Evolutionary conservation across 2,113 vertebrate genomes (phyloP), one percentile per base, ranked within the genome.

Genomic region (Lichenostomus cassidix): DNA sequence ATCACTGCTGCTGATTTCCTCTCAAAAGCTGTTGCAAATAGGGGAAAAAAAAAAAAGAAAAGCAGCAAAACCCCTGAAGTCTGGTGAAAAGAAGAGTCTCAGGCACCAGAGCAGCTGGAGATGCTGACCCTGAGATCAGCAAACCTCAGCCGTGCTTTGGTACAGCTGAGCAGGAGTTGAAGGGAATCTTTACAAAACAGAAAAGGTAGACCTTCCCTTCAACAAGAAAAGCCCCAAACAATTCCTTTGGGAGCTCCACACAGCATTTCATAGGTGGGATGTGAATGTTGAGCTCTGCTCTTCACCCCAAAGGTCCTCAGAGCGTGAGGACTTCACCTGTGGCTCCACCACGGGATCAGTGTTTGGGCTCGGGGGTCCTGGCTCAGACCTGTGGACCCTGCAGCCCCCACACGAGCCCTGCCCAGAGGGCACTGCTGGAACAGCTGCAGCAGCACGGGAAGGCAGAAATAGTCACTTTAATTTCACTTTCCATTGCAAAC

Each of bases 1-100:
- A 95, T 46, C 46, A 16, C n/a, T 12, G 50, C 91, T 80, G 22
- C 83, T 28, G 59, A 73, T 96, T 94, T 94, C 86, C n/a, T 94
- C 81, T 60, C 13, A 15, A 94, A 83, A 94, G 83, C 91, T 94
- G 93, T 73, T 86, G 62, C 41, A 88, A 90, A 50, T 13, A 23
- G 37, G 27, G 4, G 2, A 4, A 15, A 12, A 17, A 56, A 53
- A 64, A 29, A 44, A 25, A 33, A 50, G 25, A 29, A 75, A 69
- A 55, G 39, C 42, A 35, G 50, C 71, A 75, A 71, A 41, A 3
- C 15, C 10, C 11, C 41, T 47, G 13, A 77, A 69, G 11, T 50
- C 16, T 87, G 81, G 10, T 60, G 35, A 47, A 24, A 71, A 52
- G 71, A 83, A 15, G 50, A 70, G 56, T 31, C 4, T 1, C 24